A percentile compares a stretch with the other conserved stretches of the same genome.
phyloP scores from a whole-genome alignment of 1,140 invertebrate species.

The Magallana gigas region DNA sequence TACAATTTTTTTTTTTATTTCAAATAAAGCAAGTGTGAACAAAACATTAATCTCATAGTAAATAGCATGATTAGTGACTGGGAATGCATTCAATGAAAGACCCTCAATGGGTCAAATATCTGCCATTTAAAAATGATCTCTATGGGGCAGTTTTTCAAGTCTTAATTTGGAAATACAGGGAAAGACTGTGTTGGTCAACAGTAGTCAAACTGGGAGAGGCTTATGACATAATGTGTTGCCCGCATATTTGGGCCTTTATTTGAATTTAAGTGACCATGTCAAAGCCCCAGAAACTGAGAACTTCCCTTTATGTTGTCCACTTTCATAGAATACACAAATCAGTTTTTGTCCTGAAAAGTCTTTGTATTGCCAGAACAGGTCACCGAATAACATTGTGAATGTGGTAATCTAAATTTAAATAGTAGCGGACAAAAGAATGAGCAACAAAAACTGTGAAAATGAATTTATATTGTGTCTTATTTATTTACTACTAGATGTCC shows the following conservation, averaged over 20 bases:
- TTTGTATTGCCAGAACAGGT: no score
- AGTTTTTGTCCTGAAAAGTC: no score
- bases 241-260: neutral
- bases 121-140: constrained; percentile 14
- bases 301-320: no score
- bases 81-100: neutral
- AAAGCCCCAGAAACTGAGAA: neutral
- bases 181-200: neutral
- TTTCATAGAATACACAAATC: no score
- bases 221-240: neutral
- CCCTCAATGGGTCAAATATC: neutral
- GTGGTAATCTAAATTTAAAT: no score
- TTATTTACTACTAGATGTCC: no score
- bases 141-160: neutral
- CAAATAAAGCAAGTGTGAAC: neutral
- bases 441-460: no score
- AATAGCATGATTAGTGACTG: neutral
- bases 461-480: no score
- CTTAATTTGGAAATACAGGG: neutral
- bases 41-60: neutral
- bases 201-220: neutral
- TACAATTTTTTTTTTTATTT: neutral
- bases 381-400: no score
- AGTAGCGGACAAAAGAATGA: no score
- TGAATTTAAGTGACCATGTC: neutral